A percentile compares a stretch with the other conserved stretches of the same genome.
Evolutionary conservation across 2,113 vertebrate species (phyloP).

Genomic region (Thamnophis sirtalis): DNA sequence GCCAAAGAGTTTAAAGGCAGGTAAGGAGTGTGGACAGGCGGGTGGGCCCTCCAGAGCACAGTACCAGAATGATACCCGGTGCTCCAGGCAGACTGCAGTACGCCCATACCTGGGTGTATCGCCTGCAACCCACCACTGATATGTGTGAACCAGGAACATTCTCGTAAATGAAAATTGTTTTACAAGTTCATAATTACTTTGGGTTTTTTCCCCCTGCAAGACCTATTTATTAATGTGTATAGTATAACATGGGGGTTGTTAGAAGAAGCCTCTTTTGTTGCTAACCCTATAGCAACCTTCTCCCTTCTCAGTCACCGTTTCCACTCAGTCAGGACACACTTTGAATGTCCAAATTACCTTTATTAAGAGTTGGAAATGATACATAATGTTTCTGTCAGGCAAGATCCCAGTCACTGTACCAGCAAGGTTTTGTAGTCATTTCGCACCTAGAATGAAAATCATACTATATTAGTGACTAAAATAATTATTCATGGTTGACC

Average conservation of each 20-base stretch:
- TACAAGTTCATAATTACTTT: not conserved
- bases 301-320: not conserved
- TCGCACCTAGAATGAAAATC: not conserved
- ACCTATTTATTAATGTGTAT: not conserved
- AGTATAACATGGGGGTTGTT: not conserved
- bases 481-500: not conserved
- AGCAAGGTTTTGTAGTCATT: not conserved
- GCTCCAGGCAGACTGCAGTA: too few relatives aligned
- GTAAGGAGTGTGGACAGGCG: too few relatives aligned
- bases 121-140: too few relatives aligned
- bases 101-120: too few relatives aligned
- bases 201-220: not conserved
- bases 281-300: not conserved
- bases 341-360: not conserved
- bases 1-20: too few relatives aligned
- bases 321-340: not conserved
- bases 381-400: not conserved
- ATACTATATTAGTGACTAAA: not conserved
- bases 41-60: too few relatives aligned
- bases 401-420: not conserved
- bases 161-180: not conserved
- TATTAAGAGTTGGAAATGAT: not conserved
- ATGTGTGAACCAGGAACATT: not conserved
- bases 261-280: too few relatives aligned
- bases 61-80: too few relatives aligned